Percentiles rank a stretch among this genome's conserved stretches.
phyloP scores from a whole-genome alignment of 2,888 invertebrate species.

The Ophion ellenae region DNA sequence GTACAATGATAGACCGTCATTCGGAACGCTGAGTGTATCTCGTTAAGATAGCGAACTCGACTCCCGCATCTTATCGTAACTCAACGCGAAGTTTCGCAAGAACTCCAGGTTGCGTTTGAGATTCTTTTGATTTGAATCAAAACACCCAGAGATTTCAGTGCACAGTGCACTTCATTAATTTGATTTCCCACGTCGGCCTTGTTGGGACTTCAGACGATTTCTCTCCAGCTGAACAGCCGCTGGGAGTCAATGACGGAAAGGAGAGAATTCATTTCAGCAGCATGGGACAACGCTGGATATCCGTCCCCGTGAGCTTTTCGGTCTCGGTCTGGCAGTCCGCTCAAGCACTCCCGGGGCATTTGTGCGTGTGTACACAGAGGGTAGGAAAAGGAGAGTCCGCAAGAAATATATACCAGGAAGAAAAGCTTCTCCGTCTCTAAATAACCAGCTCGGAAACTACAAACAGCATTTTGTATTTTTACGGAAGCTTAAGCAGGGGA shows the following conservation, averaged over 20 bases:
- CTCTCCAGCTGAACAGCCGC: constrained; percentile 63
- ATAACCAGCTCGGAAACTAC: constrained; percentile 58
- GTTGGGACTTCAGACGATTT: constrained; percentile 21
- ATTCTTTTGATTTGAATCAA: neutral
- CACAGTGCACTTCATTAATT: constrained; percentile 43
- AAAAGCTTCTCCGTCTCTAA: constrained; percentile 39
- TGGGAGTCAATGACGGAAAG: constrained; percentile 25
- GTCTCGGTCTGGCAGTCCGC: neutral
- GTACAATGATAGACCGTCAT: constrained; percentile 14
- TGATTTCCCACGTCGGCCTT: constrained; percentile 31
- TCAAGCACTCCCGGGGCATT: neutral
- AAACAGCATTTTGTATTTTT: constrained; percentile 62
- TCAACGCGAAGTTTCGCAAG: neutral
- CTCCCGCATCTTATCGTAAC: neutral
- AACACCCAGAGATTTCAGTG: neutral
- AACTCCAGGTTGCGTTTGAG: neutral
- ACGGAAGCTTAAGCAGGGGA: constrained; percentile 53
- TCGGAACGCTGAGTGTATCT: constrained; percentile 36
- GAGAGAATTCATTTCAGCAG: constrained; percentile 45
- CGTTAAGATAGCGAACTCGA: constrained; percentile 39
- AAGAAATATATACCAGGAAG: constrained; percentile 44
- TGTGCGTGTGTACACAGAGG: neutral
- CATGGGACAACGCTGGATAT: constrained; percentile 11
- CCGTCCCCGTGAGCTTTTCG: constrained; percentile 19
- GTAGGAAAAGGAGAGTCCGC: constrained; percentile 20